phyloP scores from a whole-genome alignment of 1,140 invertebrate genomes.

The Sminthurinus signatus region DNA sequence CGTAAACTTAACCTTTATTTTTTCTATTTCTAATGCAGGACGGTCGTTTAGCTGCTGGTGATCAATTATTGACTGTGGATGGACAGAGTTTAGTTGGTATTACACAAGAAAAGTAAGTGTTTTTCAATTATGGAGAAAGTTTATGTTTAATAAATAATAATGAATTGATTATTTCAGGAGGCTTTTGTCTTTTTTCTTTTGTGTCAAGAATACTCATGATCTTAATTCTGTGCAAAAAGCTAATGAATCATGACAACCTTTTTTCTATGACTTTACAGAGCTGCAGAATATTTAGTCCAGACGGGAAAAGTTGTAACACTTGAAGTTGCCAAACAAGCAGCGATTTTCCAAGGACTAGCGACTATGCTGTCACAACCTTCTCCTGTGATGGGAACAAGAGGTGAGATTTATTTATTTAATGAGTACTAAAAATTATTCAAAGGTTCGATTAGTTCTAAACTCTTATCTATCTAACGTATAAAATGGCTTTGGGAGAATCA shows the following conservation, averaged over 20 bases:
- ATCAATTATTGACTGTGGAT: constrained; percentile 95
- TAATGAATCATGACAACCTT: too few species aligned
- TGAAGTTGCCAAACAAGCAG: constrained; percentile 95
- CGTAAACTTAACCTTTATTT: too few species aligned
- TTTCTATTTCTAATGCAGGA: too few species aligned
- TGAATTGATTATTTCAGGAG: neutral
- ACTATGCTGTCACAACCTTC: constrained; percentile 86
- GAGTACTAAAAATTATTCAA: too few species aligned
- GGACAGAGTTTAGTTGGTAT: constrained; percentile 93
- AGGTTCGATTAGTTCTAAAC: too few species aligned
- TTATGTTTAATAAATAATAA: neutral
- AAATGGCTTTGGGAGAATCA: too few species aligned
- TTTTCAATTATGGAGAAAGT: too few species aligned
- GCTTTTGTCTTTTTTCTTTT: too few species aligned
- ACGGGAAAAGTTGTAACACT: constrained; percentile 88
- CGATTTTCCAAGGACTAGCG: constrained; percentile 91
- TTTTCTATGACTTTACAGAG: constrained; percentile 54
- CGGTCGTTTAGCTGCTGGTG: constrained; percentile 87
- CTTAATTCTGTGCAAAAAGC: too few species aligned
- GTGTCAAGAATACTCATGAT: too few species aligned
- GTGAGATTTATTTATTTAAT: constrained; percentile 22
- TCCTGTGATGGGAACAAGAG: constrained; percentile 74
- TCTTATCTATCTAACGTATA: too few species aligned
- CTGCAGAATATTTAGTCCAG: constrained; percentile 89
- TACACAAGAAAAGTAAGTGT: constrained; percentile 78